phyloP scores from a whole-genome alignment of 1,140 invertebrate species.

The Cotesia typhae region DNA sequence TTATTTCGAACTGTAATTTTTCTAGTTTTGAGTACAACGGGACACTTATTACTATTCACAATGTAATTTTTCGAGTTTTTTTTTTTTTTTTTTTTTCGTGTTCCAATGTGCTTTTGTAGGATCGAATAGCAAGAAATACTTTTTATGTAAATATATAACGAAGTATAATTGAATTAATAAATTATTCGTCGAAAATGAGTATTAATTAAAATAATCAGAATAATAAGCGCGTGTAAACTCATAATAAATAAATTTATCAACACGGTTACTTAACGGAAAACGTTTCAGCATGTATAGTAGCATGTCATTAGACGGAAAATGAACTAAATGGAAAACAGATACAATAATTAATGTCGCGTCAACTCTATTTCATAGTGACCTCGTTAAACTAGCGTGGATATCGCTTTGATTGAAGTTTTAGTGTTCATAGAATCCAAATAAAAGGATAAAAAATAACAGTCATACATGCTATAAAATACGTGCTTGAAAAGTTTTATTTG shows the following conservation, averaged over 20 bases:
- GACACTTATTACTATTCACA: too few relatives aligned
- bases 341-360: conserved; percentile 35
- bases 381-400: neutral
- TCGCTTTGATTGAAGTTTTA: conserved; percentile 13
- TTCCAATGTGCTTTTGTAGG: too few relatives aligned
- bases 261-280: conserved; percentile 19
- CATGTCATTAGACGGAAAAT: neutral
- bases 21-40: too few relatives aligned
- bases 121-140: too few relatives aligned
- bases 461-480: too few relatives aligned
- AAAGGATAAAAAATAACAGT: too few relatives aligned
- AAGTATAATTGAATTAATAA: neutral
- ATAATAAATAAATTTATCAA: conserved; percentile 33
- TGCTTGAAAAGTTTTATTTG: too few relatives aligned
- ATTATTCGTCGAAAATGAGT: neutral
- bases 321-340: conserved; percentile 39
- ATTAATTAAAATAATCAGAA: neutral
- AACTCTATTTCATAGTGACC: conserved; percentile 20
- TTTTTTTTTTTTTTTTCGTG: too few relatives aligned
- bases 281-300: neutral
- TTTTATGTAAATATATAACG: neutral
- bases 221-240: conserved; percentile 21
- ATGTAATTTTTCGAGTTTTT: too few relatives aligned
- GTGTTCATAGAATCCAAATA: neutral
- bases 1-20: too few relatives aligned